Evolutionary conservation across 2,888 invertebrate genomes (phyloP).

Genomic region (Eumacrocentrus americanus): DNA sequence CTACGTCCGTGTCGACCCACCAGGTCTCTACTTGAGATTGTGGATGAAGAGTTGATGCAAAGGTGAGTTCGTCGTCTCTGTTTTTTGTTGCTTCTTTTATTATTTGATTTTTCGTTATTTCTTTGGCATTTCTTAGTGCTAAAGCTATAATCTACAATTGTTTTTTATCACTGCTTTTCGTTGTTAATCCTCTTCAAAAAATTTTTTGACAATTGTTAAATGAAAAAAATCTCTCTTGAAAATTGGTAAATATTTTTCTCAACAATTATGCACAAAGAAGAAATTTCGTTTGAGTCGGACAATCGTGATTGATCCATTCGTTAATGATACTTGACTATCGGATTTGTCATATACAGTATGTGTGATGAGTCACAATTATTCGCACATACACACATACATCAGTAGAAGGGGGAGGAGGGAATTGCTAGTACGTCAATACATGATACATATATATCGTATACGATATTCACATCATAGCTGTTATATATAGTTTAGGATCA

Average conservation of each 20-base stretch:
- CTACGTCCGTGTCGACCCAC: too few relatives aligned
- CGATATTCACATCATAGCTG: too few relatives aligned
- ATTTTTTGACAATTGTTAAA: neutral
- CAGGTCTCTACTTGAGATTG: too few relatives aligned
- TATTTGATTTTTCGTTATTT: constrained; percentile 3
- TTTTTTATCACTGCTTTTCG: constrained; percentile 20
- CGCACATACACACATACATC: neutral
- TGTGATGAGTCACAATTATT: neutral
- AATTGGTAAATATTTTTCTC: neutral
- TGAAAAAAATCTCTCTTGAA: neutral
- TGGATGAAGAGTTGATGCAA: too few relatives aligned
- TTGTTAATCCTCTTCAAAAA: constrained; percentile 8
- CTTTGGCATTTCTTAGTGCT: constrained; percentile 5
- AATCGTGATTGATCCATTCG: too few relatives aligned
- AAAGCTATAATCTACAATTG: too few relatives aligned
- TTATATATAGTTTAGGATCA: too few relatives aligned
- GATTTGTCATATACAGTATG: too few relatives aligned
- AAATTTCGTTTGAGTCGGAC: too few relatives aligned
- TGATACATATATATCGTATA: neutral
- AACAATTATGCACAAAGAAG: neutral
- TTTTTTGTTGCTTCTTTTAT: neutral
- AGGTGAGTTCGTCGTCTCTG: too few relatives aligned
- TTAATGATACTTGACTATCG: too few relatives aligned
- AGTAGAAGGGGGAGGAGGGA: neutral
- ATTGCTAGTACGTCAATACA: neutral